phyloP scores from a whole-genome alignment of 2,888 invertebrate species.

The Pristionchus maxplancki region DNA sequence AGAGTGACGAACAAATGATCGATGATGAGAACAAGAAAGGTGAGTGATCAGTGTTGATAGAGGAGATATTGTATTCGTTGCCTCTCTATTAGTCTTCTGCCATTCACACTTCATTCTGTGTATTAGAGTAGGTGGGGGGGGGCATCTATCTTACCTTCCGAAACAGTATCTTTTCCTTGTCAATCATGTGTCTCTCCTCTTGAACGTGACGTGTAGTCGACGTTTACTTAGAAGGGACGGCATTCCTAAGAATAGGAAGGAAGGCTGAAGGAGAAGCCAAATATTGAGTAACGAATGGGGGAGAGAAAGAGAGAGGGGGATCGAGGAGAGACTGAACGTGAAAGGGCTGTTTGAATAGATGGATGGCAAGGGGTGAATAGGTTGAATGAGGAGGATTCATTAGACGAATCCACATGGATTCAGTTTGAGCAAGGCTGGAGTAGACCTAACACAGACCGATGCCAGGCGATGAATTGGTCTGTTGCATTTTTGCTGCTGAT shows the following conservation, averaged over 20 bases:
- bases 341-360: constrained; percentile 38
- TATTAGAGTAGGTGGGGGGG: no score
- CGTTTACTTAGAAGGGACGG: constrained; percentile 52
- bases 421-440: not conserved
- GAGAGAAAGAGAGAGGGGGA: not conserved
- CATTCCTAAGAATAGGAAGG: constrained; percentile 43
- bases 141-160: no score
- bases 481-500: no score
- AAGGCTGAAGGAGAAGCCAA: constrained; percentile 45
- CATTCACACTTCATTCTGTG: no score
- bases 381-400: not conserved
- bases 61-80: no score
- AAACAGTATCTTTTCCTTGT: not conserved
- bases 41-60: no score
- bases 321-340: constrained; percentile 20
- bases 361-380: constrained; percentile 24
- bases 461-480: no score
- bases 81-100: no score
- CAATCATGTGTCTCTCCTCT: not conserved
- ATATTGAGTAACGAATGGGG: constrained; percentile 48
- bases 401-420: not conserved
- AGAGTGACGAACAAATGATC: constrained; percentile 26
- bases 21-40: constrained; percentile 50
- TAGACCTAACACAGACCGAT: no score
- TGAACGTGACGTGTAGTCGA: not conserved